Evolutionary conservation across 2,113 vertebrate species (phyloP).

Genomic region (Lophotis ruficrista): DNA sequence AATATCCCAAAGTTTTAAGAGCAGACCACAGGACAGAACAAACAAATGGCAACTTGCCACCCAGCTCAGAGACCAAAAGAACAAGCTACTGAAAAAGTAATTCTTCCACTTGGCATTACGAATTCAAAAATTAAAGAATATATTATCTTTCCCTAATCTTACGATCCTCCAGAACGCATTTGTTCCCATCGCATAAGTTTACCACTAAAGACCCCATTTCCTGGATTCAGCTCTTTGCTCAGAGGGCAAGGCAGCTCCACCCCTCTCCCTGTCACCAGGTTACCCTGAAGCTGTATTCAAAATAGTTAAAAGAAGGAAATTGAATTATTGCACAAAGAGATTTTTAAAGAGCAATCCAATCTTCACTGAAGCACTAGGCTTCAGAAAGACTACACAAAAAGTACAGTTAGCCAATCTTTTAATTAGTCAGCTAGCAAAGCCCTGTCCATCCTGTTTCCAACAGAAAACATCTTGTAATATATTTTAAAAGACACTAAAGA

Average conservation of each 20-base stretch:
- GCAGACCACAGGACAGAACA: not conserved
- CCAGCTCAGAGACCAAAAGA: not conserved
- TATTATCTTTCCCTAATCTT: not conserved
- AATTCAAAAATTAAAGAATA: not conserved
- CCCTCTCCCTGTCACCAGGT: not conserved
- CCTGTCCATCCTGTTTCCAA: not conserved
- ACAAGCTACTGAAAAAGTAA: not conserved
- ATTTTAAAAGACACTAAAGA: not conserved
- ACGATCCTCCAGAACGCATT: not conserved
- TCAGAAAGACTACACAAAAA: not conserved
- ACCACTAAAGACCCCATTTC: not conserved
- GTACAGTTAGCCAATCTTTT: not conserved
- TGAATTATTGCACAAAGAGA: not conserved
- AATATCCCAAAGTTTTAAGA: not conserved
- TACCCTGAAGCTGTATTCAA: not conserved
- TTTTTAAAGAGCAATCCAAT: not conserved
- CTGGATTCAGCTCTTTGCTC: not conserved
- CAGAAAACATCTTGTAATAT: not conserved
- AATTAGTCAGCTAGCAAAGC: not conserved
- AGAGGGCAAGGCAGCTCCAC: not conserved
- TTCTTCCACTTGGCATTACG: not conserved
- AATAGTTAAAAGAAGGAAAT: not conserved
- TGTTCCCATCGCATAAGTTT: not conserved
- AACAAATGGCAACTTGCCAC: not conserved
- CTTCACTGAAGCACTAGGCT: not conserved